phyloP scores from a whole-genome alignment of 2,797 vertebrate genomes.

The Lagocephalus sceleratus region DNA sequence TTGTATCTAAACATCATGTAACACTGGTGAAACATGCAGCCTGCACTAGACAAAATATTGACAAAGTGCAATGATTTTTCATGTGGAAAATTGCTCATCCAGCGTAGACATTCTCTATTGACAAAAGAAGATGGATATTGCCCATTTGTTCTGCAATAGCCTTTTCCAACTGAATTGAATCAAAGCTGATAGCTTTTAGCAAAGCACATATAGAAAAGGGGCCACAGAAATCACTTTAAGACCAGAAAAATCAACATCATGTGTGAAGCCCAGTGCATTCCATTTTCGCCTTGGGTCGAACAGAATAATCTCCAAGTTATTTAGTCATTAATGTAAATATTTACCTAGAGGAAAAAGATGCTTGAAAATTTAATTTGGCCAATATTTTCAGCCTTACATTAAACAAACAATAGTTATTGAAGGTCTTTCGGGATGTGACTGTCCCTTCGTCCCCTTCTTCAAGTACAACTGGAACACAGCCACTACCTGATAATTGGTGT shows the following conservation, averaged over 20 bases:
- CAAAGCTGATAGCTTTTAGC: slow-evolving; percentile 13
- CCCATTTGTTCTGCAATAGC: neutral
- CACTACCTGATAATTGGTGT: neutral
- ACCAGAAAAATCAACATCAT: slow-evolving; percentile 34
- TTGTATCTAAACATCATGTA: slow-evolving; percentile 1
- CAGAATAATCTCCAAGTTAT: slow-evolving; percentile 64
- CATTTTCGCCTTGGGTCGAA: slow-evolving; percentile 59
- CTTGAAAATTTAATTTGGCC: slow-evolving; percentile 64
- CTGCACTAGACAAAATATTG: neutral
- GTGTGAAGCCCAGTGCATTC: slow-evolving; percentile 47
- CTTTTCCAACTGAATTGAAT: neutral
- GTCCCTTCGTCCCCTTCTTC: no score
- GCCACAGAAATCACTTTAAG: slow-evolving; percentile 25
- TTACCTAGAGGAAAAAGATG: slow-evolving; percentile 48
- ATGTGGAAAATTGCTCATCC: neutral
- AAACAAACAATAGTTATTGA: slow-evolving; percentile 35
- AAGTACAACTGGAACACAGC: no score
- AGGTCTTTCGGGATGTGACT: no score
- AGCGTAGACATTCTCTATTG: neutral
- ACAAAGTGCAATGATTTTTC: neutral
- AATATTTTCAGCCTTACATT: slow-evolving; percentile 51
- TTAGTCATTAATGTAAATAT: slow-evolving; percentile 66
- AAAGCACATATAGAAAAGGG: slow-evolving; percentile 13
- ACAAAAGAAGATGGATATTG: neutral
- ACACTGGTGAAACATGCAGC: neutral